Evolutionary conservation across 2,797 vertebrate species (phyloP).

Genomic region (Argya squamiceps): DNA sequence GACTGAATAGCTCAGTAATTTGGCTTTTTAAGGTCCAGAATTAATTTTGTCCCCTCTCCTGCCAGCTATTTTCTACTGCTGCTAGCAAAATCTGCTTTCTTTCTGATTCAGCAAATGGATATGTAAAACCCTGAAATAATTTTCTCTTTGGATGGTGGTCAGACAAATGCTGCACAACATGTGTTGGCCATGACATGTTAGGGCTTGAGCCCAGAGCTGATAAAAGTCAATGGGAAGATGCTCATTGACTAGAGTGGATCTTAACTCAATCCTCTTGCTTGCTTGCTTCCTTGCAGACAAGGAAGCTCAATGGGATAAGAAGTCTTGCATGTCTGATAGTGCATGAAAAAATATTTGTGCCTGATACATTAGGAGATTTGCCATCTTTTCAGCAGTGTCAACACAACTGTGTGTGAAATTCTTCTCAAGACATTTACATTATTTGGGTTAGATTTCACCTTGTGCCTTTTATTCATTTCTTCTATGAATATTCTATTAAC

Average conservation of each 20-base stretch:
- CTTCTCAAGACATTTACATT: neutral
- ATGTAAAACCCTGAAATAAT: neutral
- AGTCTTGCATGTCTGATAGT: neutral
- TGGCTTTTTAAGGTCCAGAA: neutral
- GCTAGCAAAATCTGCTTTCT: neutral
- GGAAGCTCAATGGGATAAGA: neutral
- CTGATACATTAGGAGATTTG: neutral
- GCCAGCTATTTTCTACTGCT: neutral
- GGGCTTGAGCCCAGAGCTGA: neutral
- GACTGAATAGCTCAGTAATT: neutral
- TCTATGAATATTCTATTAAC: neutral
- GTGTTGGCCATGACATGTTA: neutral
- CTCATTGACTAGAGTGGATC: neutral
- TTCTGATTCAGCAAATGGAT: neutral
- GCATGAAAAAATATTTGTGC: neutral
- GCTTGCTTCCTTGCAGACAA: too few species aligned
- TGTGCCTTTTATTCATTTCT: neutral
- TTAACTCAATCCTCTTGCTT: neutral
- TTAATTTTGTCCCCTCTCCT: neutral
- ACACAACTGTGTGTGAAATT: neutral
- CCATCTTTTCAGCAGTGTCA: neutral
- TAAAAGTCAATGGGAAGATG: neutral
- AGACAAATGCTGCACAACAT: neutral
- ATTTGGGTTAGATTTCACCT: neutral
- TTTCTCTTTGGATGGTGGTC: neutral